Evolutionary conservation across 1,140 invertebrate species (phyloP).

Genomic region (Drosophila lowei): DNA sequence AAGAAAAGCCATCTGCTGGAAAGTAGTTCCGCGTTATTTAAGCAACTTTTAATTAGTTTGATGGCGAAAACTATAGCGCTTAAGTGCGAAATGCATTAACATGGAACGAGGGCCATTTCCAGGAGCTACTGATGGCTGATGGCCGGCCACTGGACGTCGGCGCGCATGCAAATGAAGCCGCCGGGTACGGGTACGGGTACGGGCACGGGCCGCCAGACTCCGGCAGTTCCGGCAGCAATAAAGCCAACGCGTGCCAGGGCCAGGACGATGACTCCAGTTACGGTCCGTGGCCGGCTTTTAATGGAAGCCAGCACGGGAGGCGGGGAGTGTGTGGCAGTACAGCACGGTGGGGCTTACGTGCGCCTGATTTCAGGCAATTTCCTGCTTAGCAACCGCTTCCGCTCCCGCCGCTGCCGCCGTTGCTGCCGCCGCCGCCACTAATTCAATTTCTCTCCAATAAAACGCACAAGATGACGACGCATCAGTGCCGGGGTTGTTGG

Average conservation of each 20-base stretch:
- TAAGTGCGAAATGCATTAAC: constrained; percentile 71
- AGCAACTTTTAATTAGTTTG: constrained; percentile 72
- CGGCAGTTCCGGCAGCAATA: constrained; percentile 19
- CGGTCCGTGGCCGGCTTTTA: not conserved
- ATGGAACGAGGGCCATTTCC: constrained; percentile 62
- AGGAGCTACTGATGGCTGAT: constrained; percentile 17
- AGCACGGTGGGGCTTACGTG: constrained; percentile 49
- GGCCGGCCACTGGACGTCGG: constrained; percentile 31
- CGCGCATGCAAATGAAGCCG: constrained; percentile 61
- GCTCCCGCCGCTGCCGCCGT: constrained; percentile 71
- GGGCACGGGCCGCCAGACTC: too few relatives aligned
- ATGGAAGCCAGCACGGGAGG: constrained; percentile 49
- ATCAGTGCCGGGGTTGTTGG: constrained; percentile 24
- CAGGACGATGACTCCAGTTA: constrained; percentile 47
- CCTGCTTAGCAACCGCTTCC: constrained; percentile 80
- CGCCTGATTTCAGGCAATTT: constrained; percentile 78
- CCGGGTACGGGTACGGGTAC: too few relatives aligned
- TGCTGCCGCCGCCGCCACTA: constrained; percentile 54
- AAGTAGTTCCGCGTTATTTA: constrained; percentile 69
- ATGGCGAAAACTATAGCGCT: constrained; percentile 71
- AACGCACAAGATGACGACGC: constrained; percentile 65
- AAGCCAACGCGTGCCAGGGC: constrained; percentile 42
- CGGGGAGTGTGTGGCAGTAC: not conserved
- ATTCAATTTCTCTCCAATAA: constrained; percentile 78
- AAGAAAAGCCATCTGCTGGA: not conserved